Conservation (phyloP, 1,140 invertebrate species). For the Procambarus clarkii region DNA sequence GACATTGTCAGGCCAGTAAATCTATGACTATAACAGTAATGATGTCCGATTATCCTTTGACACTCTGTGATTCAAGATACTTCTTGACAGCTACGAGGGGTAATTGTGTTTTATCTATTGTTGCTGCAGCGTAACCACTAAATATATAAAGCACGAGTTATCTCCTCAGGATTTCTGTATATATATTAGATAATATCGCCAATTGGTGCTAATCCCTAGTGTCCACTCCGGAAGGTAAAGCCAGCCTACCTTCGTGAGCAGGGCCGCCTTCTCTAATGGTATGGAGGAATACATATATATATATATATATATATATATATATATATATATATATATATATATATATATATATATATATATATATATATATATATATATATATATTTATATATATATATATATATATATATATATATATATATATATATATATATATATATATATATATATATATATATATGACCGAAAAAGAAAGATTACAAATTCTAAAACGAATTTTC, state of each 20-base stretch:
- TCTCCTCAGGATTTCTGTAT: conserved; percentile 16
- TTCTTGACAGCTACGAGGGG: conserved; percentile 11
- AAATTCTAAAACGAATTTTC: no score
- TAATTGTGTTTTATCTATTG: background rate
- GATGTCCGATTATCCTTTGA: conserved; percentile 23
- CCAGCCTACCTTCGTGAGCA: background rate
- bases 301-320: conserved; percentile 11
- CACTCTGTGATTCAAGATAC: background rate
- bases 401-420: conserved; percentile 32
- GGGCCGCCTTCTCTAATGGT: no score
- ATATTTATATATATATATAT: conserved; percentile 32
- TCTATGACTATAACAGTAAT: conserved; percentile 14
- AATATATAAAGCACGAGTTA: conserved; percentile 12
- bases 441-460: background rate
- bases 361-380: conserved; percentile 32
- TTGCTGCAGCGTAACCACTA: background rate
- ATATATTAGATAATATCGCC: conserved; percentile 38
- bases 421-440: conserved; percentile 32
- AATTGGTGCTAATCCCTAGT: conserved; percentile 11
- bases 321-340: conserved; percentile 15
- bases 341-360: conserved; percentile 32
- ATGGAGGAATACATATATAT: background rate
- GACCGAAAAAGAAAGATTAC: no score
- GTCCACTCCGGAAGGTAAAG: conserved; percentile 8
- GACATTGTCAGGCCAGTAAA: conserved; percentile 26